Evolutionary conservation across 2,797 vertebrate species (phyloP).

Genomic region (Bradypodion ventrale): DNA sequence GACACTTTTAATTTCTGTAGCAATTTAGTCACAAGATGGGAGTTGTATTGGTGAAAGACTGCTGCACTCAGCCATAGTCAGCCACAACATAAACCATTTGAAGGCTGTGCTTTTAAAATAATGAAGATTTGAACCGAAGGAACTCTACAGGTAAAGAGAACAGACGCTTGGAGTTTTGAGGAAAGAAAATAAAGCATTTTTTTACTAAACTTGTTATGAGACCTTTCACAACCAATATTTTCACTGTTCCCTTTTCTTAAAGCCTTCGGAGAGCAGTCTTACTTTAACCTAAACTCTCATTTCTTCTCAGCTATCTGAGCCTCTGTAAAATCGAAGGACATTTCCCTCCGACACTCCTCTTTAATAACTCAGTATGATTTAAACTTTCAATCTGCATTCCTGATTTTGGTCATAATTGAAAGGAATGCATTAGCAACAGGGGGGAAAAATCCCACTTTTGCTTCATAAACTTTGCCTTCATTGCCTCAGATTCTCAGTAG

Average conservation of each 20-base stretch:
- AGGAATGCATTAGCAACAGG: conserved; percentile 68
- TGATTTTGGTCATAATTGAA: conserved; percentile 72
- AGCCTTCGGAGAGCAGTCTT: conserved; percentile 72
- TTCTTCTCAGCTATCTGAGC: conserved; percentile 69
- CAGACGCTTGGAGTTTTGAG: conserved; percentile 73
- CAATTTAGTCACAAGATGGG: conserved; percentile 70
- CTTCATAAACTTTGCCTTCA: conserved; percentile 80
- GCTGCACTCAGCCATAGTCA: conserved; percentile 63
- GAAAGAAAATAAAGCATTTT: conserved; percentile 79
- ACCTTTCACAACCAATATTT: conserved; percentile 73
- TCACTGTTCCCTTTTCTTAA: conserved; percentile 72
- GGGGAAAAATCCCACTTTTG: conserved; percentile 54
- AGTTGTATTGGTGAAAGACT: conserved; percentile 66
- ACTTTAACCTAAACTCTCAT: conserved; percentile 67
- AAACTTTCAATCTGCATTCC: conserved; percentile 70
- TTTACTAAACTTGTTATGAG: conserved; percentile 81
- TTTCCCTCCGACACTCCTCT: conserved; percentile 60
- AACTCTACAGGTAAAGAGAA: conserved; percentile 79
- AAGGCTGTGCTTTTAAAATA: conserved; percentile 74
- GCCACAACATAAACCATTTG: background rate
- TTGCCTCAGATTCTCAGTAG: conserved; percentile 86
- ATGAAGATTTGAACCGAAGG: conserved; percentile 79
- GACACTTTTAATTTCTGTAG: conserved; percentile 74
- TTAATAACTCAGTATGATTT: conserved; percentile 70
- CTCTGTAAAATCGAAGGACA: conserved; percentile 75